Evolutionary conservation across 2,888 invertebrate species (phyloP).

Genomic region (Flexamia atlantica): DNA sequence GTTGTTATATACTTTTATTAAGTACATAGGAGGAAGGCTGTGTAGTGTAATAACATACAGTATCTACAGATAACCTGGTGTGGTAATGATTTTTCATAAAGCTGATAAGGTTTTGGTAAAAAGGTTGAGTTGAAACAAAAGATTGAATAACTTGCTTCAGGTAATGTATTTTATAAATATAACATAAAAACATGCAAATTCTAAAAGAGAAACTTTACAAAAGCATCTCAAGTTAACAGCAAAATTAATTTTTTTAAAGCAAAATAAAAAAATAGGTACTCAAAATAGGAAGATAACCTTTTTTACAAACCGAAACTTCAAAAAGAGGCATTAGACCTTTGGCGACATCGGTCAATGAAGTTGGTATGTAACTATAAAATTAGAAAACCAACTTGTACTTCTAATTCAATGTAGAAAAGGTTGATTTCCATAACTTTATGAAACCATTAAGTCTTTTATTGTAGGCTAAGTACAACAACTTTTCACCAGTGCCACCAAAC

Average conservation of each 20-base stretch:
- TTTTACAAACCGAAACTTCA: background rate
- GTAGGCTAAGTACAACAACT: background rate
- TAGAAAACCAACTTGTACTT: background rate
- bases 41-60: background rate
- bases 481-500: conserved; percentile 20
- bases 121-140: too few relatives aligned
- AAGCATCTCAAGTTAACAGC: conserved; percentile 30
- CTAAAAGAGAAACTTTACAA: conserved; percentile 19
- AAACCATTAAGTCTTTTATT: background rate
- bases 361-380: background rate
- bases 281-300: background rate
- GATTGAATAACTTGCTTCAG: conserved; percentile 34
- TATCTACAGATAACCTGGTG: too few relatives aligned
- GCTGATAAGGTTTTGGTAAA: too few relatives aligned
- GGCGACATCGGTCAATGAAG: background rate
- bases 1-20: too few relatives aligned
- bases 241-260: background rate
- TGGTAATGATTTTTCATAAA: too few relatives aligned
- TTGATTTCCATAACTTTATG: background rate
- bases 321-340: background rate
- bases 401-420: background rate
- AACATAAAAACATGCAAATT: conserved; percentile 1
- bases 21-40: background rate
- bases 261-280: background rate
- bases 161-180: conserved; percentile 49